A percentile compares a stretch with the other conserved stretches of the same genome.
These are phyloP conservation scores for Nanorana parkeri DNA, from an alignment of 2,113 vertebrate genomes.

Conservation along the genomic window DNA sequence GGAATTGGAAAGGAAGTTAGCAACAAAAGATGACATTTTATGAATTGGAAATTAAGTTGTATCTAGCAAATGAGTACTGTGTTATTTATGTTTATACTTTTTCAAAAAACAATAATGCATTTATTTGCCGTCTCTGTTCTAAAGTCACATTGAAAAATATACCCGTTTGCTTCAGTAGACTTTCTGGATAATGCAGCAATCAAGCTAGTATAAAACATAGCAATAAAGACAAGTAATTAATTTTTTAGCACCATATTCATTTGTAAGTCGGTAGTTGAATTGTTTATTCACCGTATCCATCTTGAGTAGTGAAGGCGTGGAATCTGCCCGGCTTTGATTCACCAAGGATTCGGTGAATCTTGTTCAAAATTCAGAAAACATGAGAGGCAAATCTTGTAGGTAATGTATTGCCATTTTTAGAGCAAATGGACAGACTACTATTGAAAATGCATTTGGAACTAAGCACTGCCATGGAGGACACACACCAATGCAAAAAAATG, in stretches of 20 bases:
- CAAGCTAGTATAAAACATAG: background rate
- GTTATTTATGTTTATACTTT: slow-evolving; percentile 34
- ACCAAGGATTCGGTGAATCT: too few species aligned
- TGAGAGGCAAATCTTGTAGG: too few species aligned
- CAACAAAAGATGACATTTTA: slow-evolving; percentile 42
- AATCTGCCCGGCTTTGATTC: too few species aligned
- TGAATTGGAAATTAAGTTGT: slow-evolving; percentile 38
- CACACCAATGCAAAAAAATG: too few species aligned
- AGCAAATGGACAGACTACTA: too few species aligned
- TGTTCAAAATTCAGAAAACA: too few species aligned
- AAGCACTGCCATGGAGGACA: too few species aligned
- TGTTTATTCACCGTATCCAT: background rate
- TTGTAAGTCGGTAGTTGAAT: background rate
- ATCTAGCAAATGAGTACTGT: slow-evolving; percentile 33
- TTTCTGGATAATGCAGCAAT: background rate
- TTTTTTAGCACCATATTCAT: background rate
- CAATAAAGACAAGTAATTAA: slow-evolving; percentile 4
- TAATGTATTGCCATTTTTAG: too few species aligned
- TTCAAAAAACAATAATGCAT: slow-evolving; percentile 13
- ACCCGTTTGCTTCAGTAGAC: background rate
- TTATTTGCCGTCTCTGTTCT: background rate
- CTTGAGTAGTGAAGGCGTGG: too few species aligned
- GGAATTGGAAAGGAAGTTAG: slow-evolving; percentile 26
- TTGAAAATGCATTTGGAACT: too few species aligned
- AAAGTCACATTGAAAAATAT: slow-evolving; percentile 8